These are phyloP conservation scores for Nannospalax galili DNA, from an alignment of 2,113 vertebrate genomes.

Conservation along the genomic window DNA sequence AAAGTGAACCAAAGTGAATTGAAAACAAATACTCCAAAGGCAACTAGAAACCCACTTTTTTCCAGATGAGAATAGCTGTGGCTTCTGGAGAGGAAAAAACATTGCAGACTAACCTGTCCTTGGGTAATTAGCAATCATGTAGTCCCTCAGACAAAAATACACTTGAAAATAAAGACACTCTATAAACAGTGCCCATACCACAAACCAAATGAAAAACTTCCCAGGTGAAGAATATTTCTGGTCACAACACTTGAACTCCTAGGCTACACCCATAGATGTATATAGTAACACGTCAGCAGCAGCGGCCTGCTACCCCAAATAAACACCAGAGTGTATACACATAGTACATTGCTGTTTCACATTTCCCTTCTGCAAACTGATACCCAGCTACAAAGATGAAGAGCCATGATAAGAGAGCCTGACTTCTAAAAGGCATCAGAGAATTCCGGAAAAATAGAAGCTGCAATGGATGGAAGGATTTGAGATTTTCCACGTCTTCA, in stretches of 20 bases:
- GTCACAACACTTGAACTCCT: slow-evolving; percentile 19
- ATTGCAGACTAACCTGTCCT: slow-evolving; percentile 11
- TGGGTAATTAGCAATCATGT: slow-evolving; percentile 47
- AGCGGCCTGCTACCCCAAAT: slow-evolving; percentile 7
- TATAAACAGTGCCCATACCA: slow-evolving; percentile 50
- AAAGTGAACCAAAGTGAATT: not conserved
- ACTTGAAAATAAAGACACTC: slow-evolving; percentile 50
- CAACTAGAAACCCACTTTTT: not conserved
- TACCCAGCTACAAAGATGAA: slow-evolving; percentile 14
- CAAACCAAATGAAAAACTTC: slow-evolving; percentile 67
- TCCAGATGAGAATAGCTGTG: slow-evolving; percentile 31
- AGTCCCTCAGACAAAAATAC: slow-evolving; percentile 66
- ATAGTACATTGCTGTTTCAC: not conserved
- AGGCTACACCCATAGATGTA: not conserved
- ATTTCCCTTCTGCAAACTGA: not conserved
- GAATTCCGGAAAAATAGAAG: slow-evolving; percentile 23
- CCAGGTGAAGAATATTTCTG: slow-evolving; percentile 39
- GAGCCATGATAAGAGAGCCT: not conserved
- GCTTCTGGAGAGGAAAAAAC: not conserved
- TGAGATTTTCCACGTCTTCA: slow-evolving; percentile 20
- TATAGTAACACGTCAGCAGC: not conserved
- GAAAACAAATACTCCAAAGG: not conserved
- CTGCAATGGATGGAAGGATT: not conserved
- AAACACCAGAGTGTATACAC: not conserved
- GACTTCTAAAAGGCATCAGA: slow-evolving; percentile 17